Base-by-base conservation (phyloP, 2,797 vertebrate species). In the Pelobates cultripes region DNA sequence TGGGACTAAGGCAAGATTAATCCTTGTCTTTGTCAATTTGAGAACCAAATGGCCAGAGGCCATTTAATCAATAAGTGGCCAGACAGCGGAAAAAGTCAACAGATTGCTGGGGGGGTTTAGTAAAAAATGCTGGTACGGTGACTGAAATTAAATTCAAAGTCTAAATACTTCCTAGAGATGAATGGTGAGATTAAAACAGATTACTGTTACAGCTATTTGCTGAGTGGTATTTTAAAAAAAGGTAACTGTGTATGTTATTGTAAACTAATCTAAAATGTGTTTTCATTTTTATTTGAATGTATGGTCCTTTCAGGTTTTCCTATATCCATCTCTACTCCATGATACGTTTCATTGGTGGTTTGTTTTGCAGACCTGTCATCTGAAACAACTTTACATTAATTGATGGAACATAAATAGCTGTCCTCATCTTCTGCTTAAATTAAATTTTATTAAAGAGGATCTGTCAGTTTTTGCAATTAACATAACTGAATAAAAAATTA, bases 61-160 rank as follows among this genome's bases (percentile, higher is more conserved):
- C 55, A 74, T 74, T 43, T 45, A 17, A 43, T 74, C 53, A 57
- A 60, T 63, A 4, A 60, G 40, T 60, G 42, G n/a, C 57, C 73
- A 60, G 40, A 13, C 6, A 43, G 41, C 15, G 43, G 41, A 15
- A 42, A 41, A n/a, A 40, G 4, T 28, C 28, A 28, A 2, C 28
- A n/a, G n/a, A n/a, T n/a, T n/a, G n/a, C n/a, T n/a, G n/a, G n/a
- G n/a, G n/a, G n/a, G n/a, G n/a, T n/a, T n/a, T n/a, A n/a, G n/a
- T 2, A n/a, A 47, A 5, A 3, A 47, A 1, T 43, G 67, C 40
- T 69, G 7, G 3, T 4, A 43, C 12, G 67, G 67, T 8, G 4
- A 69, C 1, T 4, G 44, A 45, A 45, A 45, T 61, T 42, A 73
- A 72, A 61, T 55, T n/a, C 44, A 66, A 42, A 44, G 47, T 51